A percentile compares a stretch with the other conserved stretches of the same genome.
Conservation (phyloP, 2,113 vertebrate species). For the Rhinolophus sinicus region DNA sequence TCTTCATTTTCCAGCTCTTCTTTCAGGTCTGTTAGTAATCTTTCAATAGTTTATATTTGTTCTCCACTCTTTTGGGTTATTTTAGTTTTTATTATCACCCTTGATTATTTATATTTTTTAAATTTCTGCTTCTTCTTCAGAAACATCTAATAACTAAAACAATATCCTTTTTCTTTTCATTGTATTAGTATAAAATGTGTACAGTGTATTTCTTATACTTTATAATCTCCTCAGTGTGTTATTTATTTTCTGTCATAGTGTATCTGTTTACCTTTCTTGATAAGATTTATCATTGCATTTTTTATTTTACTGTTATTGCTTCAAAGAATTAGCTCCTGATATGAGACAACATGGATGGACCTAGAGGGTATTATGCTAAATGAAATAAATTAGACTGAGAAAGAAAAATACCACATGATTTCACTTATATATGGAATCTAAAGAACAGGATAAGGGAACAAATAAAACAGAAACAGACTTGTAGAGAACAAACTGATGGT, state of each 20-base stretch:
- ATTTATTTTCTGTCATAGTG: not conserved
- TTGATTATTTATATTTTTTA: not conserved
- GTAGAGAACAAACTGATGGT: too few relatives aligned
- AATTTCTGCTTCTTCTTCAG: not conserved
- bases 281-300: not conserved
- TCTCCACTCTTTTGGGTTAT: not conserved
- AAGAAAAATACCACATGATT: too few relatives aligned
- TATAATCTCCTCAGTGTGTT: not conserved
- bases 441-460: too few relatives aligned
- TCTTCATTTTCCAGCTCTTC: not conserved
- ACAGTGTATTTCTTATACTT: not conserved
- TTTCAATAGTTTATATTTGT: not conserved
- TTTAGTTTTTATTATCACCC: not conserved
- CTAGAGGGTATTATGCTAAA: too few relatives aligned
- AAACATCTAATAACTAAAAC: slow-evolving; percentile 13
- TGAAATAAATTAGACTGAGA: too few relatives aligned
- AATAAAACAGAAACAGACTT: too few relatives aligned
- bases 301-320: not conserved
- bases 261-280: not conserved
- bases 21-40: not conserved
- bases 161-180: not conserved
- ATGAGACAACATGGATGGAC: too few relatives aligned
- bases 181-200: not conserved
- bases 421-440: too few relatives aligned
- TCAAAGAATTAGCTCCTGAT: not conserved